Percentiles rank a stretch among this genome's conserved stretches.
phyloP scores from a whole-genome alignment of 2,113 vertebrate species.

The Periophthalmus modestus region DNA sequence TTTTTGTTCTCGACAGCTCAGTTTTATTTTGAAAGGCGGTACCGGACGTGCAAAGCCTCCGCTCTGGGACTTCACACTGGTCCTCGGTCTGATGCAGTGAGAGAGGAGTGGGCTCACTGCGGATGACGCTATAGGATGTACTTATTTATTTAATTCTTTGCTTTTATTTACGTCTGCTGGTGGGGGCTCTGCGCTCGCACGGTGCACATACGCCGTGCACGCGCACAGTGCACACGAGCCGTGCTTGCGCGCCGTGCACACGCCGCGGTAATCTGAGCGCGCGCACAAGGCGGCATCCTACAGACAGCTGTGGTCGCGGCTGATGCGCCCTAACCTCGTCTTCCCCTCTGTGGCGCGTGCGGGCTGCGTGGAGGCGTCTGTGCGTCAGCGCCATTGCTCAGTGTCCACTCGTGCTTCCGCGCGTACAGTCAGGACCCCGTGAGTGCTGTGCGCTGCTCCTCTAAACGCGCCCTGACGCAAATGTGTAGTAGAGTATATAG shows the following conservation, averaged over 20 bases:
- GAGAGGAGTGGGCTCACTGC: conserved; percentile 67
- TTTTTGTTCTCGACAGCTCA: too few relatives aligned
- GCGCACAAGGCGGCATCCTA: background rate
- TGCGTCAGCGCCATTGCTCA: conserved; percentile 1
- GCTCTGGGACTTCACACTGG: conserved; percentile 1
- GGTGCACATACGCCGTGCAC: background rate
- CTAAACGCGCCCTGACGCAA: too few relatives aligned
- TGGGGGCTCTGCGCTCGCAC: background rate
- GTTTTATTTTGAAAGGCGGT: conserved; percentile 48
- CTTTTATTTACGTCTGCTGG: conserved; percentile 44
- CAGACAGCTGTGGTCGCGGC: background rate
- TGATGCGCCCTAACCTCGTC: background rate
- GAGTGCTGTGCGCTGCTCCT: background rate
- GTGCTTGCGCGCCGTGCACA: too few relatives aligned
- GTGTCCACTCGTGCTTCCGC: background rate
- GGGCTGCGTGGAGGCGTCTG: background rate
- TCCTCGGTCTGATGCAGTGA: conserved; percentile 59
- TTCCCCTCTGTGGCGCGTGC: background rate
- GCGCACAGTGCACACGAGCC: background rate
- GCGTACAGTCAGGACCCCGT: background rate
- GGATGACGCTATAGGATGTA: conserved; percentile 73
- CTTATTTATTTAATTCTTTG: conserved; percentile 73
- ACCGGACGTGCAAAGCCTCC: conserved; percentile 10
- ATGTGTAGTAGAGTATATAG: too few relatives aligned
- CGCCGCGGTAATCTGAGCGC: background rate